These are phyloP conservation scores for Netelia melanura DNA, from an alignment of 2,888 invertebrate species.

Conservation along the genomic window DNA sequence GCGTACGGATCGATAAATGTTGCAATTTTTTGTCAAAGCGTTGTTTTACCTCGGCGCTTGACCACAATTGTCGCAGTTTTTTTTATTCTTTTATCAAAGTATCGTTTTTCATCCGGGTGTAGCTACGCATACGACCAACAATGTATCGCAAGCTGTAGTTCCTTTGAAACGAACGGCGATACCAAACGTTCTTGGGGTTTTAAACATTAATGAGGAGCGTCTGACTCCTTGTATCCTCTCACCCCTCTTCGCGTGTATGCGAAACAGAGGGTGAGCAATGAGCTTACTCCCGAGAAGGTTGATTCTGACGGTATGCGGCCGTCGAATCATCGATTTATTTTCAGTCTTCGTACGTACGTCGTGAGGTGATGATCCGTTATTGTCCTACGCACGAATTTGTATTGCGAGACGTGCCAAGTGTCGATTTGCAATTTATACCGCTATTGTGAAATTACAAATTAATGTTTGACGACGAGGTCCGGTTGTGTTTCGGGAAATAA, in stretches of 20 bases:
- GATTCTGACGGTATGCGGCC: not conserved
- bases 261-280: not conserved
- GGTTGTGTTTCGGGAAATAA: not conserved
- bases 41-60: not conserved
- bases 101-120: not conserved
- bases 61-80: not conserved
- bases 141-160: too few relatives aligned
- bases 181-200: too few relatives aligned
- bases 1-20: not conserved
- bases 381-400: not conserved
- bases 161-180: too few relatives aligned
- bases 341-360: conserved; percentile 3
- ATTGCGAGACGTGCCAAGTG: not conserved
- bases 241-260: too few relatives aligned
- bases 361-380: not conserved
- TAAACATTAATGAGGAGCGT: too few relatives aligned
- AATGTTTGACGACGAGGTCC: not conserved
- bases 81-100: conserved; percentile 14
- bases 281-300: not conserved
- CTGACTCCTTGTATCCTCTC: too few relatives aligned
- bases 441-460: not conserved
- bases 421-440: not conserved
- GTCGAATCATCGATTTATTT: conserved; percentile 14
- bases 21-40: not conserved
- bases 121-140: too few relatives aligned